Base-by-base conservation (phyloP, 1,140 invertebrate genomes). In the Heterodera carotae region DNA sequence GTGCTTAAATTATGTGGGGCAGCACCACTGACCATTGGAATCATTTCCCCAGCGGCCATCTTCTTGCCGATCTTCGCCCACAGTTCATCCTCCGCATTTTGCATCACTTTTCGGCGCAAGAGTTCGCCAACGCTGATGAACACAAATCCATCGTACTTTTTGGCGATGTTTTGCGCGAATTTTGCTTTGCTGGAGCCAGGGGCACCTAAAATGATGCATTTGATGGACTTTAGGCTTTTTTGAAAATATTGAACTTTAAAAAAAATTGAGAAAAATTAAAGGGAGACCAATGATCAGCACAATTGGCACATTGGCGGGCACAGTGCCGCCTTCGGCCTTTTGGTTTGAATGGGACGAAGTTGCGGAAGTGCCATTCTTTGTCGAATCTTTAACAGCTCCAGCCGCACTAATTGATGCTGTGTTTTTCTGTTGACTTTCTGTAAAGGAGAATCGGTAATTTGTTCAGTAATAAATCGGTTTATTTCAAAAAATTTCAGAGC, bases 111-210 rank as follows among this genome's bases (percentile, higher is more conserved):
- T 34, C 78, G 77, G 27, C 85, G 75, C 15, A 86, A 69, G 18
- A 87, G 68, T 48, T 85, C 83, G 29, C 84, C 84, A 86, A 86
- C 84, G 53, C 80, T 82, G 12, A 86, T 62, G 72, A 82, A 76
- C 62, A 85, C 75, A 68, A 87, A 86, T 67, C 85, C 85, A 48
- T 86, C 85, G 62, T 86, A 86, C 72, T 86, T 86, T 34, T 82
- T 74, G 22, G 86, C 83, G 12, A 86, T 78, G 68, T 78, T 70
- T 75, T 82, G 48, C n/a, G 86, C 81, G 25, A 87, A 75, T 43
- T 76, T 76, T 33, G 76, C 68, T 78, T 86, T 86, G 43, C 84
- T 80, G 4, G 85, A 86, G 18, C 85, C 85, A 2, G 85, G 85
- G 18, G 85, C 85, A 25, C 84, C 83, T 84, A 33, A 75, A 39